Percentiles rank a stretch among this genome's conserved stretches.
Conservation (phyloP, 2,888 invertebrate genomes). For the Camptogramma bilineatum region DNA sequence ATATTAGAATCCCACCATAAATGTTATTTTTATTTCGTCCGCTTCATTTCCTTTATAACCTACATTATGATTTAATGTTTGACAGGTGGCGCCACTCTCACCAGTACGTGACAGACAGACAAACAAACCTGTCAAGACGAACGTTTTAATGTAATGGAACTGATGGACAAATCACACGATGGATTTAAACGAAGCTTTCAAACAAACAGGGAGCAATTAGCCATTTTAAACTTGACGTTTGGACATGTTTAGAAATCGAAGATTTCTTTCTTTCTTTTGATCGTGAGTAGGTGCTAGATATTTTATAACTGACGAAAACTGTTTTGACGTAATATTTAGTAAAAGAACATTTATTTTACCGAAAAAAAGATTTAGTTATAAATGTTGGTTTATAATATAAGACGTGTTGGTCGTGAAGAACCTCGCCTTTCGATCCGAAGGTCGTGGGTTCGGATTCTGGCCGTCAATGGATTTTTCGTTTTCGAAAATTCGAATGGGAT, state of each 20-base stretch:
- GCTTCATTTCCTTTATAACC: slow-evolving; percentile 12
- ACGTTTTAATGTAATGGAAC: slow-evolving; percentile 60
- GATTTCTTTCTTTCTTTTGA: slow-evolving; percentile 12
- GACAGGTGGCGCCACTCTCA: slow-evolving; percentile 51
- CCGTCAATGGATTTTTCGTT: too few species aligned
- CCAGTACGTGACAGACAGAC: slow-evolving; percentile 50
- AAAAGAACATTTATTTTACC: too few species aligned
- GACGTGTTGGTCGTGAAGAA: too few species aligned
- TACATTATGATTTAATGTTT: slow-evolving; percentile 41
- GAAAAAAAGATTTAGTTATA: too few species aligned
- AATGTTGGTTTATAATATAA: too few species aligned
- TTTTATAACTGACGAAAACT: background rate
- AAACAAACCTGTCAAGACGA: slow-evolving; percentile 53
- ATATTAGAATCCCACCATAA: slow-evolving; percentile 7
- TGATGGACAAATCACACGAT: slow-evolving; percentile 43
- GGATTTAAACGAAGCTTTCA: slow-evolving; percentile 30
- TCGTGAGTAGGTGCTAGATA: slow-evolving; percentile 3
- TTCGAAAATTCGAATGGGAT: too few species aligned
- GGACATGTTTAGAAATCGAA: slow-evolving; percentile 11
- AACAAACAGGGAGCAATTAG: slow-evolving; percentile 26
- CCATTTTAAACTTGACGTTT: slow-evolving; percentile 10
- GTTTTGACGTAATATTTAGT: background rate
- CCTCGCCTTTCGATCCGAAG: too few species aligned
- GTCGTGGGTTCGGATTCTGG: too few species aligned
- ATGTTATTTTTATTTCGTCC: slow-evolving; percentile 17